Evolutionary conservation across 1,140 invertebrate genomes (phyloP), one percentile per base, ranked within the genome.

Genomic region (Bilobella aurantiaca): DNA sequence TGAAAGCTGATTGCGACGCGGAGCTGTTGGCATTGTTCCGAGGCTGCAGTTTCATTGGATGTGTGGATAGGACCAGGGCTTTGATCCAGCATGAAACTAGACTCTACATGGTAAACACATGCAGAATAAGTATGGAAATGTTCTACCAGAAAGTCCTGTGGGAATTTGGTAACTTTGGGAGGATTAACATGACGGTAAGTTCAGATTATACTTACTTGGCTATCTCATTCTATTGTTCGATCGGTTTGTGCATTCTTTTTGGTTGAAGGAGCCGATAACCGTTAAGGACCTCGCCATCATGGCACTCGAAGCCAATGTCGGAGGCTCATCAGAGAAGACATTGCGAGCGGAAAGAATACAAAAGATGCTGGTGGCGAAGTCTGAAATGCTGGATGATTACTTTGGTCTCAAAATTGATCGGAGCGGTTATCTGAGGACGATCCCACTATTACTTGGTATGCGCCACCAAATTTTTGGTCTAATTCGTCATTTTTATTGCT

Each of bases 131-230:
- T 37, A 83, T 88, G 75, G 90, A 96, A 76, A 78, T 97, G 14
- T 96, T 96, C 76, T 97, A 97, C 74, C 91, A 98, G 79, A 84
- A 92, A 23, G 79, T 93, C 74, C 71, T 97, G 1, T 89, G 87
- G 70, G 87, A 96, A 74, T 98, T 98, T 81, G 89, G 90, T 69
- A 97, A 97, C 78, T 90, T 91, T 76, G 87, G 86, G 27, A 75
- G 86, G n/a, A n/a, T n/a, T n/a, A n/a, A n/a, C n/a, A n/a, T n/a
- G n/a, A n/a, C n/a, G n/a, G n/a, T n/a, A n/a, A n/a, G n/a, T n/a
- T n/a, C n/a, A n/a, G n/a, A n/a, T n/a, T n/a, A n/a, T n/a, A n/a
- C n/a, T n/a, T n/a, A n/a, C n/a, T n/a, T n/a, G n/a, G n/a, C n/a
- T n/a, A n/a, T n/a, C n/a, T n/a, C n/a, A n/a, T n/a, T n/a, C n/a